Base-by-base conservation (phyloP, 2,113 vertebrate species). In the Shinisaurus crocodilurus region DNA sequence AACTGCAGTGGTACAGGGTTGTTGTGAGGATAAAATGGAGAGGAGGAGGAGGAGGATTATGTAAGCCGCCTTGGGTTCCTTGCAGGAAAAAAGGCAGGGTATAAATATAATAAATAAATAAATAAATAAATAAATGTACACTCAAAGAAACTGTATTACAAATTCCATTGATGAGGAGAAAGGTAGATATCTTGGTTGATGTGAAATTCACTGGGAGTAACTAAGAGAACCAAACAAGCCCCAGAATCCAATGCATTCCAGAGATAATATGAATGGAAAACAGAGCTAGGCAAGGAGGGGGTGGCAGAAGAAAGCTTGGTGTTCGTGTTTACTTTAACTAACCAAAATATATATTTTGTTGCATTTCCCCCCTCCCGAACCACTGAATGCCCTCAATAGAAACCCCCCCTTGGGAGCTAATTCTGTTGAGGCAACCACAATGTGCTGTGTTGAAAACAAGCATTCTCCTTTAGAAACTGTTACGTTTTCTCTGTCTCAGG, bases 321-420 rank as follows among this genome's bases (percentile, higher is more conserved):
- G 18, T 3, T 9, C 40, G 20, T 88, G 67, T 93, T 89, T 65
- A 60, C 72, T 77, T 54, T 1, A 37, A 88, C 63, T 72, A 79
- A 90, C 82, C 50, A 82, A 82, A 85, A 0, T 90, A 88, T 12
- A 23, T 89, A 88, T 94, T 93, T 90, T 79, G 40, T 89, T 60
- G 88, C 94, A 96, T 77, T 93, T 76, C 92, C 95, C n/a, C 86
- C 86, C 76, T 92, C 34, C 63, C 94, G 94, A 96, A 93, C 93
- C 90, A 92, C 92, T 63, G 92, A 88, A 93, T 2, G 32, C 82
- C 87, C 92, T 90, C 89, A 94, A 45, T 3, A 94, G 48, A 27
- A 84, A 72, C 48, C 88, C n/a, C n/a, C 75, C 57, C 63, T 79
- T 74, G 92, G 54, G 54, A 70, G 88, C 92, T 88, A 94, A n/a